Conservation (phyloP, 2,113 vertebrate species). For the Ictalurus furcatus region DNA sequence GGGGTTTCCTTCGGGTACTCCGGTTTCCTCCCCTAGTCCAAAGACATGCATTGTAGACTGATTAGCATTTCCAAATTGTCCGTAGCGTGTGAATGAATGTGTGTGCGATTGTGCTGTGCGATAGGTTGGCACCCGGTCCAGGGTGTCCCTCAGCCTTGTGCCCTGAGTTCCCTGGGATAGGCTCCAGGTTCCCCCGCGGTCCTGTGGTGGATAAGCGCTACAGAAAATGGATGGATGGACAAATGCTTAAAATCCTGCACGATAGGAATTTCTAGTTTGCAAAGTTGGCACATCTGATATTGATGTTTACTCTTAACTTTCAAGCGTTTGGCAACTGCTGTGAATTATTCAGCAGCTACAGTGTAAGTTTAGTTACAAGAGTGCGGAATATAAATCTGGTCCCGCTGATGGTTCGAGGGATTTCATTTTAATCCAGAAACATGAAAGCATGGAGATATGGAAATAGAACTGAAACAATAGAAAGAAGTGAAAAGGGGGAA, state of each 20-base stretch:
- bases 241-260: not conserved
- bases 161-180: no score
- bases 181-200: no score
- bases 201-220: no score
- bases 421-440: not conserved
- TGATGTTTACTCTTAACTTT: not conserved
- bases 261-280: not conserved
- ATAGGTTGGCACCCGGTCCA: no score
- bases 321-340: not conserved
- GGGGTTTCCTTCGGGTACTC: no score
- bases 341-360: not conserved
- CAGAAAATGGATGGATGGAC: no score
- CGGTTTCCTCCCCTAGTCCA: no score
- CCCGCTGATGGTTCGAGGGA: not conserved
- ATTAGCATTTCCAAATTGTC: no score
- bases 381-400: not conserved
- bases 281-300: not conserved
- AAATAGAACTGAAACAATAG: constrained; percentile 1
- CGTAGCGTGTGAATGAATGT: no score
- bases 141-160: no score
- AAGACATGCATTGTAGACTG: no score
- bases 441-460: not conserved
- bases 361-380: not conserved
- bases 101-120: no score
- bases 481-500: not conserved